Conservation (phyloP, 2,888 invertebrate genomes). For the Halocaridina rubra region DNA sequence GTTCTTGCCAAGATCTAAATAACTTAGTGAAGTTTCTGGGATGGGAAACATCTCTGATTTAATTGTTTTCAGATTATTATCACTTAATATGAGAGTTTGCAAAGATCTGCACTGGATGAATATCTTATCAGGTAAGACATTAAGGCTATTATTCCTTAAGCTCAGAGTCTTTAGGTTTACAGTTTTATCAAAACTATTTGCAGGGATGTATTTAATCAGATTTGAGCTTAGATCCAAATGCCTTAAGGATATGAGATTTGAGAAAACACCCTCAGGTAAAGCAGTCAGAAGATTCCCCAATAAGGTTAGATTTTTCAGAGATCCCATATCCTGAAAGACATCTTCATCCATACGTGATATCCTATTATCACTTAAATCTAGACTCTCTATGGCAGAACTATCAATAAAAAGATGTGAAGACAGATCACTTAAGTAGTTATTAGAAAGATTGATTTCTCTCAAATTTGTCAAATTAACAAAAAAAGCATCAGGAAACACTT, state of each 20-base stretch:
- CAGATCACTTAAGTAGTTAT: not conserved
- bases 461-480: constrained; percentile 2
- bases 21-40: not conserved
- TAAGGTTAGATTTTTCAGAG: not conserved
- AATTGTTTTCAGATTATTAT: constrained; percentile 4
- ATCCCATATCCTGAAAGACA: not conserved
- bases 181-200: not conserved
- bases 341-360: not conserved
- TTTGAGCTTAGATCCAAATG: constrained; percentile 22
- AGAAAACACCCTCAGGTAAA: constrained; percentile 10
- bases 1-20: constrained; percentile 32
- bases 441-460: not conserved
- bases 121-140: not conserved
- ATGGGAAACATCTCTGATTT: not conserved
- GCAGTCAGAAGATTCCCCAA: constrained; percentile 13
- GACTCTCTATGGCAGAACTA: not conserved
- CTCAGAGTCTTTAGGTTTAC: constrained; percentile 1
- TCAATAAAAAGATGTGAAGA: constrained; percentile 15
- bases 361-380: constrained; percentile 22
- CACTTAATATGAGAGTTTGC: not conserved
- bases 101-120: not conserved
- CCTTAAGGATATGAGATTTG: not conserved
- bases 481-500: not conserved
- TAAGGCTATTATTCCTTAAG: constrained; percentile 31
- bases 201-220: not conserved